Conservation (phyloP, 2,797 vertebrate species). For the Smutsia gigantea region DNA sequence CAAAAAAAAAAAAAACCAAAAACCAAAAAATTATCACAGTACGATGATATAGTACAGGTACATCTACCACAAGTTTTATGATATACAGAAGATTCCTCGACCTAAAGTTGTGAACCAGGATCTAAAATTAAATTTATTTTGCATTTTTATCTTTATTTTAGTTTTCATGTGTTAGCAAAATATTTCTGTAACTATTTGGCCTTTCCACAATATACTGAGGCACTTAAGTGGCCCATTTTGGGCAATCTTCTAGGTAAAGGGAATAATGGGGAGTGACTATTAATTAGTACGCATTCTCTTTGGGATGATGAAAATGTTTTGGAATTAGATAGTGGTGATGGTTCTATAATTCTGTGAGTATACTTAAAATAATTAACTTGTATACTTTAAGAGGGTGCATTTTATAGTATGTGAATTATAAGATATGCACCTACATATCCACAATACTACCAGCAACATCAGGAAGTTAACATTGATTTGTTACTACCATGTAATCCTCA, state of each 20-base stretch:
- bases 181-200: neutral
- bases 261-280: too few species aligned
- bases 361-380: too few species aligned
- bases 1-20: neutral
- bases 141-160: conserved; percentile 21
- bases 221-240: neutral
- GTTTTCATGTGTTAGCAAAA: conserved; percentile 9
- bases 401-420: neutral
- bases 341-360: too few species aligned
- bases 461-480: neutral
- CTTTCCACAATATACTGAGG: neutral
- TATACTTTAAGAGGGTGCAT: too few species aligned
- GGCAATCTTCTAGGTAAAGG: neutral
- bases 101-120: neutral
- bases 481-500: neutral
- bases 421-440: neutral
- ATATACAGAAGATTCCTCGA: neutral
- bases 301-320: too few species aligned
- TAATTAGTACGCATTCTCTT: too few species aligned
- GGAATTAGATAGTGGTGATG: too few species aligned
- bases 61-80: neutral
- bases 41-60: neutral
- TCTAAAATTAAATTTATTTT: neutral
- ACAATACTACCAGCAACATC: neutral
- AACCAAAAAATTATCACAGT: neutral